Percentiles rank a stretch among this genome's conserved stretches.
Conservation (phyloP, 2,113 vertebrate species). For the Phoxinus phoxinus region DNA sequence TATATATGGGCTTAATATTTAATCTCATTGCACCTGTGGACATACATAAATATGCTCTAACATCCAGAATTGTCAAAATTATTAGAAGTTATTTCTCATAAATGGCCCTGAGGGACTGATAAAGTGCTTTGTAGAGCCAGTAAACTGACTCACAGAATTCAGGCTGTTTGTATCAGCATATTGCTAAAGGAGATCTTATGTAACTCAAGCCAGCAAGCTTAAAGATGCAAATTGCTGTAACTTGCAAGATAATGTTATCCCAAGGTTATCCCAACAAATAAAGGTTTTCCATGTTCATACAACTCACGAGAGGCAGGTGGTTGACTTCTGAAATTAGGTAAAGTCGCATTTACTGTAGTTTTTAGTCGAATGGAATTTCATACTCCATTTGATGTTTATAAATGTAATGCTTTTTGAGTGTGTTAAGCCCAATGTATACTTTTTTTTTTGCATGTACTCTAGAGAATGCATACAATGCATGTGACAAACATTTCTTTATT, state of each 20-base stretch:
- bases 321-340: not conserved
- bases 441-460: not conserved
- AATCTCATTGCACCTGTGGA: slow-evolving; percentile 10
- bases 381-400: not conserved
- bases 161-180: slow-evolving; percentile 57
- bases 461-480: not conserved
- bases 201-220: slow-evolving; percentile 47
- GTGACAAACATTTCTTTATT: not conserved
- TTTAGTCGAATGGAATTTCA: not conserved
- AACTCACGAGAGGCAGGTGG: not conserved
- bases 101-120: slow-evolving; percentile 43
- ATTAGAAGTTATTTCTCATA: slow-evolving; percentile 18
- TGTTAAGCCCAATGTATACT: not conserved
- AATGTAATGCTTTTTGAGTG: not conserved
- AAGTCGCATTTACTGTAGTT: not conserved
- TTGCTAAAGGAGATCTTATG: slow-evolving; percentile 40
- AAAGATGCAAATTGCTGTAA: slow-evolving; percentile 53
- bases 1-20: not conserved
- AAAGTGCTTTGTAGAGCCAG: slow-evolving; percentile 50
- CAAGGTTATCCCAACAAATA: not conserved
- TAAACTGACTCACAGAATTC: slow-evolving; percentile 42
- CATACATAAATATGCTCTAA: not conserved
- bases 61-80: slow-evolving; percentile 37
- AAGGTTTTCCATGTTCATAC: not conserved
- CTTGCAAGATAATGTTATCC: slow-evolving; percentile 36